These are phyloP conservation scores for Phthorimaea operculella DNA, from an alignment of 1,140 invertebrate species.

Conservation along the genomic window DNA sequence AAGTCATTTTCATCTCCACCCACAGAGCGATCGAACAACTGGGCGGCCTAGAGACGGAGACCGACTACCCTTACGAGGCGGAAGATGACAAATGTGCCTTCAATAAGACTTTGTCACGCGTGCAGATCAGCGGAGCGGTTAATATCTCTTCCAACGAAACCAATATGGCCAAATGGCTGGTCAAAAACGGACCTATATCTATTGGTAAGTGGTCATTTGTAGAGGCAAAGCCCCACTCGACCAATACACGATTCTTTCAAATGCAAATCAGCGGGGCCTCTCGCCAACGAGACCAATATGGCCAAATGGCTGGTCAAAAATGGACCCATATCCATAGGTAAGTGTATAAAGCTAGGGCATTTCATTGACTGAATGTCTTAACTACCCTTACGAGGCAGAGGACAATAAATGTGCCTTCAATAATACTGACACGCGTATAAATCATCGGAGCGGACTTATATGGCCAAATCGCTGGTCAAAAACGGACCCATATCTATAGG, in stretches of 20 bases:
- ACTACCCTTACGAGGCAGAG: constrained; percentile 92
- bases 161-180: constrained; percentile 93
- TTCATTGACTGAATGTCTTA: too few species aligned
- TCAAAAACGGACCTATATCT: constrained; percentile 93
- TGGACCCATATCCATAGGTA: constrained; percentile 95
- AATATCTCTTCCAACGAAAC: constrained; percentile 92
- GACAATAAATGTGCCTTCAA: constrained; percentile 87
- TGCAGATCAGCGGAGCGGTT: constrained; percentile 83
- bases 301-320: constrained; percentile 91
- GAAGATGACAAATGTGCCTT: constrained; percentile 85
- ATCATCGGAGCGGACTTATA: constrained; percentile 84
- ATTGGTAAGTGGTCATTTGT: constrained; percentile 82
- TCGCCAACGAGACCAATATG: constrained; percentile 90
- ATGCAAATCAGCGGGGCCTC: too few species aligned
- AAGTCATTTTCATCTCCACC: constrained; percentile 22
- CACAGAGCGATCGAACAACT: constrained; percentile 82
- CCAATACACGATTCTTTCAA: too few species aligned
- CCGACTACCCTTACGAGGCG: constrained; percentile 93
- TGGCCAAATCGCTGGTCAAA: constrained; percentile 90
- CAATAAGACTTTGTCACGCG: constrained; percentile 74
- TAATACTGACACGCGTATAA: constrained; percentile 74
- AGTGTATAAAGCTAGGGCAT: too few species aligned
- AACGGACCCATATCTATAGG: constrained; percentile 98
- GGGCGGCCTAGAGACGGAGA: constrained; percentile 92
- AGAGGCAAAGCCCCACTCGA: too few species aligned